Percentiles rank a stretch among this genome's conserved stretches.
Evolutionary conservation across 2,797 vertebrate species (phyloP).

Genomic region (Labeo calbasu): DNA sequence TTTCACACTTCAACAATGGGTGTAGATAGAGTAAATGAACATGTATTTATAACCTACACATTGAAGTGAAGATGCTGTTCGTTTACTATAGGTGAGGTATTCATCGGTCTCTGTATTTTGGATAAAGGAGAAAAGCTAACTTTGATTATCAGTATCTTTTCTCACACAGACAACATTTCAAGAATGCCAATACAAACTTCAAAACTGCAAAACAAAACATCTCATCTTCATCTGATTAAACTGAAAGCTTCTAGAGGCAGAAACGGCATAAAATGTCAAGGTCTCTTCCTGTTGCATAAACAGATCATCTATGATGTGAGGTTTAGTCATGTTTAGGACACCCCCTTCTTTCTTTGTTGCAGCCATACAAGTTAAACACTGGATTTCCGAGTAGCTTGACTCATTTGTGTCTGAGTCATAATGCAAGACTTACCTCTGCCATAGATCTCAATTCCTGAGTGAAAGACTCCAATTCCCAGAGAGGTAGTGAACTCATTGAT

Average conservation of each 20-base stretch:
- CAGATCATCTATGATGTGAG: neutral
- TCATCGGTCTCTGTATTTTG: neutral
- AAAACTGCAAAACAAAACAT: slow-evolving; percentile 8
- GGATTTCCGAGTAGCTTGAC: neutral
- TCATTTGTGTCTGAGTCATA: slow-evolving; percentile 4
- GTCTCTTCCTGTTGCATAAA: slow-evolving; percentile 26
- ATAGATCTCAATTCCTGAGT: slow-evolving; percentile 98
- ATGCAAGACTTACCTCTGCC: slow-evolving; percentile 86
- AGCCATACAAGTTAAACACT: neutral
- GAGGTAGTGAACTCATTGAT: slow-evolving; percentile 99
- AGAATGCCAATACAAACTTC: neutral
- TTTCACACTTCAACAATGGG: neutral
- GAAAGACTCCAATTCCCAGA: slow-evolving; percentile 98
- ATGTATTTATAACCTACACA: neutral
- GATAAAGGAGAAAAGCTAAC: neutral
- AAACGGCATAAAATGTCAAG: neutral
- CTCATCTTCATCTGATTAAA: neutral
- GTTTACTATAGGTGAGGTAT: neutral
- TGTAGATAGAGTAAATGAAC: neutral
- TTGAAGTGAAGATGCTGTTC: neutral
- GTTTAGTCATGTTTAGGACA: slow-evolving; percentile 24
- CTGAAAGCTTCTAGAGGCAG: neutral
- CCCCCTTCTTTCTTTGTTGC: neutral
- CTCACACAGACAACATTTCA: slow-evolving; percentile 1
- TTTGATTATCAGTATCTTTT: neutral